phyloP scores from a whole-genome alignment of 2,113 vertebrate species.

The Tapirus terrestris region DNA sequence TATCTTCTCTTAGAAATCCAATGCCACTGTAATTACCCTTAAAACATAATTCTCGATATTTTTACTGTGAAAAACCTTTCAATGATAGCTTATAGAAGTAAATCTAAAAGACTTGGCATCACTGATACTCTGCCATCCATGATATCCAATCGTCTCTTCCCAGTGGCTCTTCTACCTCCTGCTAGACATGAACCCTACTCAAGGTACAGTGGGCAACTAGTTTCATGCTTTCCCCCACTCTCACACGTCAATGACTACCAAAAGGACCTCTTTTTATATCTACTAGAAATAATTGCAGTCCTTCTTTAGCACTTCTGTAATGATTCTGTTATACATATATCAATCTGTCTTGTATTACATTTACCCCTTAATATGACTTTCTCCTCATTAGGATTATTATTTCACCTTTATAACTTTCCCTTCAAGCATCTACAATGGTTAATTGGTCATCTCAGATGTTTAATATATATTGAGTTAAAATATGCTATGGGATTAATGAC shows the following conservation, averaged over 20 bases:
- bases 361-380: neutral
- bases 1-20: neutral
- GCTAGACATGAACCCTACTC: accelerated
- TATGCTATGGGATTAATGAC: neutral
- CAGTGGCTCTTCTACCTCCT: neutral
- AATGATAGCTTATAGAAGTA: neutral
- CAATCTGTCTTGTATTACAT: neutral
- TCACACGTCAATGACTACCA: neutral
- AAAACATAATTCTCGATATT: neutral
- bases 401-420: neutral
- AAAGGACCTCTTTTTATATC: neutral
- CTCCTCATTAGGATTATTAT: neutral
- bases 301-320: neutral
- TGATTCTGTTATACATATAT: neutral
- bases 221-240: neutral
- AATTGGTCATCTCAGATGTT: neutral
- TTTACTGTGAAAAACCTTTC: neutral
- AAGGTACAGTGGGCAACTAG: neutral
- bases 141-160: neutral
- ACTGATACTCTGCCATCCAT: neutral
- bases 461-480: slow-evolving; percentile 1
- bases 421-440: neutral
- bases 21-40: neutral
- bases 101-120: neutral
- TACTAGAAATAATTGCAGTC: neutral